Conservation (phyloP, 2,888 invertebrate genomes). For the Chloroclysta siterata region DNA sequence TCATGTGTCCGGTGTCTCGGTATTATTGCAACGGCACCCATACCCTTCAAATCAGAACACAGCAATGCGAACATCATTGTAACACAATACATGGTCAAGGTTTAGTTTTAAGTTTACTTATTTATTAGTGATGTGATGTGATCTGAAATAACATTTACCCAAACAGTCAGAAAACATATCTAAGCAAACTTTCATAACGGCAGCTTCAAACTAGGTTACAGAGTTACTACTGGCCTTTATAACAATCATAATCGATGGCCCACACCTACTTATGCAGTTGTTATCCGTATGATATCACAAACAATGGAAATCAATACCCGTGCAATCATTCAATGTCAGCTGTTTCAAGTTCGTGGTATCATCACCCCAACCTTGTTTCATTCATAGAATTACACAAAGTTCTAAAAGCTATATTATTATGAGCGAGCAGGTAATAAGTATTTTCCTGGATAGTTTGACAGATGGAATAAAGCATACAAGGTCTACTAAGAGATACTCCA, state of each 20-base stretch:
- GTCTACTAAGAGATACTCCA: too few species aligned
- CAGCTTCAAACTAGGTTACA: background rate
- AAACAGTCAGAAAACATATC: too few species aligned
- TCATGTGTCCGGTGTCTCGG: too few species aligned
- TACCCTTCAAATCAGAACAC: too few species aligned
- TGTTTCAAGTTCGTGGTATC: conserved; percentile 33
- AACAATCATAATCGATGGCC: conserved; percentile 1
- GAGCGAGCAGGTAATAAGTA: background rate
- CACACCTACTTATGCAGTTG: background rate
- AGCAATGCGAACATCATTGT: too few species aligned
- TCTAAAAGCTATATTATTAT: background rate
- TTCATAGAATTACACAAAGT: conserved; percentile 17
- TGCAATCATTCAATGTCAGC: conserved; percentile 42
- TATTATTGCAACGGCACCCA: too few species aligned
- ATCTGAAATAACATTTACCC: too few species aligned
- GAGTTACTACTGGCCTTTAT: background rate
- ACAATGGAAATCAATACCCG: conserved; percentile 64
- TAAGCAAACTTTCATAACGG: too few species aligned
- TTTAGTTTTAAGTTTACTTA: too few species aligned
- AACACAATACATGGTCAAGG: too few species aligned
- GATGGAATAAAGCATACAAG: background rate
- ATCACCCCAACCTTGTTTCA: conserved; percentile 32
- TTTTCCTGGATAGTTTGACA: background rate
- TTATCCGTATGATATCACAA: conserved; percentile 28
- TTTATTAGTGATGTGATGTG: too few species aligned